Evolutionary conservation across 1,140 invertebrate species (phyloP).

Genomic region (Drosophila tsacasi): DNA sequence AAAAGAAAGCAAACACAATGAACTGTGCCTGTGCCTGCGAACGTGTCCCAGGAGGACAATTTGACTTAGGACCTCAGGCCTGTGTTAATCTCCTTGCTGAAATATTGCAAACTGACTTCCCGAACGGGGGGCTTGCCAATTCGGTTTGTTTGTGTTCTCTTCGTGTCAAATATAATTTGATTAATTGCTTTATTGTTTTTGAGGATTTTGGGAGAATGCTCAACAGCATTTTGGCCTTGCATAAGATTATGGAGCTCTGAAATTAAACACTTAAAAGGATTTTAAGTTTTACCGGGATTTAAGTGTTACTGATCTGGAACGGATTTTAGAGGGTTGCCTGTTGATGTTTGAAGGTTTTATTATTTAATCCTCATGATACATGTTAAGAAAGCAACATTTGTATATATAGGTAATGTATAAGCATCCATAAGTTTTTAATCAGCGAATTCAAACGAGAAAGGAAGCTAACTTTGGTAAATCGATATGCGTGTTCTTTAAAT

Average conservation of each 20-base stretch:
- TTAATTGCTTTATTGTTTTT: slow-evolving; percentile 77
- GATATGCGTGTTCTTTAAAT: no score
- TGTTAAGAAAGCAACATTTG: background rate
- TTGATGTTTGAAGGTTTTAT: slow-evolving; percentile 1
- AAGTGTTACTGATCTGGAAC: background rate
- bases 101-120: slow-evolving; percentile 67
- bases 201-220: slow-evolving; percentile 25
- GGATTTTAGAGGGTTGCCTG: background rate
- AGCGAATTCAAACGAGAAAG: no score
- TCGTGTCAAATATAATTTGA: slow-evolving; percentile 76
- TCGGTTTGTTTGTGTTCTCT: slow-evolving; percentile 57
- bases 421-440: no score
- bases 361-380: background rate
- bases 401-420: no score
- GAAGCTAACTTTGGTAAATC: no score
- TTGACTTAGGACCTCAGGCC: slow-evolving; percentile 59
- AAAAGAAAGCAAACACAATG: slow-evolving; percentile 55
- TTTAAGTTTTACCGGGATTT: slow-evolving; percentile 8
- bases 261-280: slow-evolving; percentile 43
- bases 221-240: slow-evolving; percentile 28
- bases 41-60: slow-evolving; percentile 77
- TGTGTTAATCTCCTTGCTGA: slow-evolving; percentile 73
- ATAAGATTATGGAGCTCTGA: slow-evolving; percentile 35
- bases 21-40: slow-evolving; percentile 40
- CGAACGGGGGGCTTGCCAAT: slow-evolving; percentile 61